These are phyloP conservation scores for Griposia aprilina DNA, from an alignment of 2,888 invertebrate species.

Conservation along the genomic window DNA sequence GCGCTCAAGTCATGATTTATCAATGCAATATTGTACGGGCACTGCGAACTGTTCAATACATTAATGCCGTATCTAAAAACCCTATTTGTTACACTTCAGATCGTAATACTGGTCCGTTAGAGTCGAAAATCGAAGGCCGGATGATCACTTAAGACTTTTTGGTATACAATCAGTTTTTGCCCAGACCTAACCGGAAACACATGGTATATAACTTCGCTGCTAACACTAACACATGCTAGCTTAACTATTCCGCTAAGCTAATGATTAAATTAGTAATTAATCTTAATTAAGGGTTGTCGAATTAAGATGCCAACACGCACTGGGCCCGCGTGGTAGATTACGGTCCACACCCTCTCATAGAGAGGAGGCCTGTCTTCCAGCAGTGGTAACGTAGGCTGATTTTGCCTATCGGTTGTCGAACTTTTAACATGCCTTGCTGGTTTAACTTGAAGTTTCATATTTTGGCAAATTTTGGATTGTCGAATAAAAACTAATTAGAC, in stretches of 20 bases:
- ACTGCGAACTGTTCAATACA: not conserved
- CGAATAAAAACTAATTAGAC: not conserved
- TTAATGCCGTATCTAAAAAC: not conserved
- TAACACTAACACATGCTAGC: constrained; percentile 39
- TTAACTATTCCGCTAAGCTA: constrained; percentile 32
- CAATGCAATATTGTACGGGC: constrained; percentile 58
- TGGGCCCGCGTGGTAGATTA: too few relatives aligned
- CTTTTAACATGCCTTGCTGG: not conserved
- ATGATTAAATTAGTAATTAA: constrained; percentile 49
- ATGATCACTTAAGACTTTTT: constrained; percentile 1
- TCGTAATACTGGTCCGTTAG: not conserved
- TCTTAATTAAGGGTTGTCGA: constrained; percentile 6
- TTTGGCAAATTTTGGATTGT: not conserved
- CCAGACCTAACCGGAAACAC: constrained; percentile 50
- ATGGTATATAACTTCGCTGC: constrained; percentile 48
- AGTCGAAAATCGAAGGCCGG: constrained; percentile 10
- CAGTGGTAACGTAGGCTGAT: too few relatives aligned
- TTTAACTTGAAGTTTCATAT: not conserved
- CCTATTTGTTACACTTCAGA: not conserved
- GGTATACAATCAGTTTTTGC: not conserved
- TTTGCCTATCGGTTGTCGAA: not conserved
- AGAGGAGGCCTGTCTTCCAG: too few relatives aligned
- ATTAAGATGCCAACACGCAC: not conserved
- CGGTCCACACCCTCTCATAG: too few relatives aligned
- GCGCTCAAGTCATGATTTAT: constrained; percentile 60